Conservation (phyloP, 2,888 invertebrate genomes). For the Agonopterix subpropinquella region DNA sequence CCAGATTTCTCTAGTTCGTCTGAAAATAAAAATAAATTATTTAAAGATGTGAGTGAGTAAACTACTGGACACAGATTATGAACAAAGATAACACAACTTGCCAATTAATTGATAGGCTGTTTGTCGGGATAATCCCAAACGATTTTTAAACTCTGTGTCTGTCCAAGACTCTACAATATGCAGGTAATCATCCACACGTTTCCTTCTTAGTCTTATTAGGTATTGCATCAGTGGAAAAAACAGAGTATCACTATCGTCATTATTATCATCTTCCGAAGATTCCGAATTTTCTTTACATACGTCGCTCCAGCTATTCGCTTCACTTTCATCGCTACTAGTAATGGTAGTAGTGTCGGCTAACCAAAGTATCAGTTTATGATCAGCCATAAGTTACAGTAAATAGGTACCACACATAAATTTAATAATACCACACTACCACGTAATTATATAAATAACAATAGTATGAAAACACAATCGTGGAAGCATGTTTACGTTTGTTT, state of each 20-base stretch:
- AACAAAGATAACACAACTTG: constrained; percentile 13
- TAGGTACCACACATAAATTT: neutral
- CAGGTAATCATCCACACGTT: constrained; percentile 47
- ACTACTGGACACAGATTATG: neutral
- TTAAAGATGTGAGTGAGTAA: neutral
- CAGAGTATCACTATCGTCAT: constrained; percentile 32
- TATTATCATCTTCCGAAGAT: constrained; percentile 31
- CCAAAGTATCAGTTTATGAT: constrained; percentile 28
- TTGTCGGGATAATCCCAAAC: constrained; percentile 40
- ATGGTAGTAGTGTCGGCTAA: constrained; percentile 20
- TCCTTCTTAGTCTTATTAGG: constrained; percentile 35
- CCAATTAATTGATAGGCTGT: constrained; percentile 41
- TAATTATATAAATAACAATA: too few species aligned
- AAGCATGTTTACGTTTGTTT: too few species aligned
- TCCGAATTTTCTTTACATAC: constrained; percentile 23
- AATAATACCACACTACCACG: too few species aligned
- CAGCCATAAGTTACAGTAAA: constrained; percentile 19
- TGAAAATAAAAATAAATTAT: constrained; percentile 24
- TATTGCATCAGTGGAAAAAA: constrained; percentile 53
- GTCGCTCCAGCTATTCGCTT: constrained; percentile 43
- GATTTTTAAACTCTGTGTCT: constrained; percentile 45
- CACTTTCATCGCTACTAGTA: constrained; percentile 35
- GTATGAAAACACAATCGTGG: too few species aligned
- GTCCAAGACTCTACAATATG: constrained; percentile 52
- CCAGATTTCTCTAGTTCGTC: constrained; percentile 51